Conservation (phyloP, 1,140 invertebrate genomes). For the Bacillus rossius region DNA sequence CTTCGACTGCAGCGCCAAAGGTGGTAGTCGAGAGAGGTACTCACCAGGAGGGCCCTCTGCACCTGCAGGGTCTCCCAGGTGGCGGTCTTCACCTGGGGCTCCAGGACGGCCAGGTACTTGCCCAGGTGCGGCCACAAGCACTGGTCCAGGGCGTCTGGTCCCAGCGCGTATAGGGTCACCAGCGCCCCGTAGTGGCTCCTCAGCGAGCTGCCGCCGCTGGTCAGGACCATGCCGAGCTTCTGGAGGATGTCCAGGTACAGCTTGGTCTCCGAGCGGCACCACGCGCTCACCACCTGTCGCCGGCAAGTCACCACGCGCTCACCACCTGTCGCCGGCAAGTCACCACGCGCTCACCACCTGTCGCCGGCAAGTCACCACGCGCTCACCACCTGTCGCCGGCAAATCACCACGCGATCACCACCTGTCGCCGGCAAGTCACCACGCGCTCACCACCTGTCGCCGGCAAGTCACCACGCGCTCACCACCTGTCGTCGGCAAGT, state of each 20-base stretch:
- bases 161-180: not conserved
- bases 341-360: conserved; percentile 8
- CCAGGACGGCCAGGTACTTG: conserved; percentile 5
- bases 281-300: conserved; percentile 1
- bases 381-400: conserved; percentile 1
- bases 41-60: not conserved
- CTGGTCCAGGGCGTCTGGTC: not conserved
- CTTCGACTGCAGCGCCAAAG: not conserved
- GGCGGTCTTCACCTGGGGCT: not conserved
- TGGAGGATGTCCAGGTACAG: conserved; percentile 7
- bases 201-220: not conserved
- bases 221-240: not conserved
- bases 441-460: too few species aligned
- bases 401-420: too few species aligned
- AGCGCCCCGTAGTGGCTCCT: conserved; percentile 1
- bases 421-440: too few species aligned
- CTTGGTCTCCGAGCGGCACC: conserved; percentile 4
- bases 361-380: conserved; percentile 3
- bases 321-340: conserved; percentile 5
- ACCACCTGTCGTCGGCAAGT: too few species aligned
- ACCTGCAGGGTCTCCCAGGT: not conserved
- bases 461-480: too few species aligned
- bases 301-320: conserved; percentile 2
- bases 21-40: not conserved
- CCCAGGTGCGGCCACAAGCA: conserved; percentile 9